Base-by-base conservation (phyloP, 2,797 vertebrate species). In the Astyanax mexicanus region DNA sequence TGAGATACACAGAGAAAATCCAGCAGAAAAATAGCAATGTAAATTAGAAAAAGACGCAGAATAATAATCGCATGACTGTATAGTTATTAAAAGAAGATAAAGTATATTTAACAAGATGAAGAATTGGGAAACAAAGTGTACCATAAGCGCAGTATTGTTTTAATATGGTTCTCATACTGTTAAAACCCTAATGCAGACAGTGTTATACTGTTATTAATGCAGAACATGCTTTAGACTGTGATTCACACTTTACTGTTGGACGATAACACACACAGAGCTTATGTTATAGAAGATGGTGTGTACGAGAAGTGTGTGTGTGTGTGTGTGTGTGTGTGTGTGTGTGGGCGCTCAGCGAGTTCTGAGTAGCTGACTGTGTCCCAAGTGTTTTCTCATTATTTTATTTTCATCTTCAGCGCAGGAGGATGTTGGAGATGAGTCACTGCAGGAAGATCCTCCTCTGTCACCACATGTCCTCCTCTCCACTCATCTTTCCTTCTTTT, bases 351-450 rank as follows among this genome's bases (percentile, higher is more conserved):
- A 49, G 37, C 15, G 42, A 23, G 13, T 5, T 75, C 65, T n/a
- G 15, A 11, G 15, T 19, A 25, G 75, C 65, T 45, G 44, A 21
- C 17, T 51, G 19, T 17, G 1, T 78, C 64, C 62, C 61, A 37
- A 42, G 23, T 40, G 61, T 29, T 17, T 72, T 49, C 21, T 51
- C 29, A 37, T 75, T 67, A 67, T 44, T 75, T 67, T 72, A 51
- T 72, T 57, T 67, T 47, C 52, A 42, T 73, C 21, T 32, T 69
- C n/a, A n/a, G 19, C 69, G 64, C 9, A 49, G 21, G 60, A 72
- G 54, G 44, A 27, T 64, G 27, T 40, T 69, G 11, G 17, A 55
- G 47, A 40, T 68, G 15, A 76, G 66, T 61, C 54, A 54, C 37
- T 17, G 27, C 17, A 19, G 65, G 35, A 13, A 37, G 17, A 51